Evolutionary conservation across 2,113 vertebrate genomes (phyloP), one percentile per base, ranked within the genome.

Genomic region (Myotis lucifugus): DNA sequence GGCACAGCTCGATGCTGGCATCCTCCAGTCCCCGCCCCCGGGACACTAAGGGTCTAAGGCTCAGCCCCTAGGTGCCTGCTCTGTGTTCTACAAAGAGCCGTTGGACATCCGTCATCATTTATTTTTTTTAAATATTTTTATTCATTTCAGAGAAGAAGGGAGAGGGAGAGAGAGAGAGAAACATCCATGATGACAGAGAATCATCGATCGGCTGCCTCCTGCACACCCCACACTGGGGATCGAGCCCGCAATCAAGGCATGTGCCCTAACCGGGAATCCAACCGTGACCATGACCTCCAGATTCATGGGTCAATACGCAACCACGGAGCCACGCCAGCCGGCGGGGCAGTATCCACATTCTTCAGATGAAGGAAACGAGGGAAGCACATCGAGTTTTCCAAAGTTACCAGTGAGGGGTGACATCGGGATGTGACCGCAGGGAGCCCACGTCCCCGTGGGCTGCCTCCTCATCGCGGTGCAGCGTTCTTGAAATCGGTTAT

Each of bases 21-120:
- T 0, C 15, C 3, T 25, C 29, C 61, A 46, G 21, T 34, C 8
- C 10, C 15, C 0, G 2, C 15, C 8, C 27, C 17, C 11, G 6
- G 10, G 34, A n/a, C 11, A 61, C 9, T 1, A 27, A 37, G 48
- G 29, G 42, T 17, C 56, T 70, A 13, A 52, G 59, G 56, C 29
- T 69, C n/a, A n/a, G n/a, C 42, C 59, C 64, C 3, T 7, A 21
- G 9, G 11, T 13, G 13, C 15, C 23, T 54, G 87, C 64, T 78
- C n/a, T 2, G 9, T 40, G 29, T 18, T 8, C 1, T 17, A 52
- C 59, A 46, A 78, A 78, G 17, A 64, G 72, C 32, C 34, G 15
- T 29, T 83, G n/a, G 18, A 48, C 10, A 1, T 29, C n/a, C 27
- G 25, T 10, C 52, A 73, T 27, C 25, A 25, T 27, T 61, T n/a